A percentile compares a stretch with the other conserved stretches of the same genome.
phyloP scores from a whole-genome alignment of 1,140 invertebrate genomes.

The Anastrepha obliqua region DNA sequence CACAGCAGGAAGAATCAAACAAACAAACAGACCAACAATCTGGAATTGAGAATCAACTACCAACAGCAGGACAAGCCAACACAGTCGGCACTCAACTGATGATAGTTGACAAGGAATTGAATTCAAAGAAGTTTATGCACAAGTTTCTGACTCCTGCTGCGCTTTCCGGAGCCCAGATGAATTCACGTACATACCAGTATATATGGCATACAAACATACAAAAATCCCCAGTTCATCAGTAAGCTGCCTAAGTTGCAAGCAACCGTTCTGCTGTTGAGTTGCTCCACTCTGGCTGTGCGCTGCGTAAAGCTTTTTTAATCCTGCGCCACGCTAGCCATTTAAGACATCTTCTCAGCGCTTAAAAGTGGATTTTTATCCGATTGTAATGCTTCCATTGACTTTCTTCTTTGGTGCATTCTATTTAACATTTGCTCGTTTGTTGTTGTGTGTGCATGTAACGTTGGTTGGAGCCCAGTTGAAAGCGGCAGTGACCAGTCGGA shows the following conservation, averaged over 20 bases:
- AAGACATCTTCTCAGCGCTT: neutral
- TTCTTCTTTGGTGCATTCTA: neutral
- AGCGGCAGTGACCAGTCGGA: neutral
- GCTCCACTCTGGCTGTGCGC: neutral
- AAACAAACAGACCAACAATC: neutral
- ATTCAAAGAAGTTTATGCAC: conserved; percentile 37
- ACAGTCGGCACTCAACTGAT: neutral
- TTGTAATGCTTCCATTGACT: neutral
- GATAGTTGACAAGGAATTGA: conserved; percentile 22
- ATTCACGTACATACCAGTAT: neutral
- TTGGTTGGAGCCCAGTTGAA: neutral
- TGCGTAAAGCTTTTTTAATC: neutral
- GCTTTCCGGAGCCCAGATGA: neutral
- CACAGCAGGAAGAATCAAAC: neutral
- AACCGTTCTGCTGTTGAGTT: neutral
- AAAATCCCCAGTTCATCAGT: neutral
- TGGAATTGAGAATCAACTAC: neutral
- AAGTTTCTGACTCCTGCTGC: conserved; percentile 44
- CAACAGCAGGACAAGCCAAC: neutral
- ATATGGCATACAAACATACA: neutral
- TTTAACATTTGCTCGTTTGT: neutral
- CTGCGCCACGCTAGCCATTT: neutral
- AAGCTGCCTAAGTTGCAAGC: neutral
- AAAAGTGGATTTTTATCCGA: neutral
- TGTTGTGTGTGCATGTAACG: neutral